Base-by-base conservation (phyloP, 2,888 invertebrate species). In the Lepidocyrtoides sp. region DNA sequence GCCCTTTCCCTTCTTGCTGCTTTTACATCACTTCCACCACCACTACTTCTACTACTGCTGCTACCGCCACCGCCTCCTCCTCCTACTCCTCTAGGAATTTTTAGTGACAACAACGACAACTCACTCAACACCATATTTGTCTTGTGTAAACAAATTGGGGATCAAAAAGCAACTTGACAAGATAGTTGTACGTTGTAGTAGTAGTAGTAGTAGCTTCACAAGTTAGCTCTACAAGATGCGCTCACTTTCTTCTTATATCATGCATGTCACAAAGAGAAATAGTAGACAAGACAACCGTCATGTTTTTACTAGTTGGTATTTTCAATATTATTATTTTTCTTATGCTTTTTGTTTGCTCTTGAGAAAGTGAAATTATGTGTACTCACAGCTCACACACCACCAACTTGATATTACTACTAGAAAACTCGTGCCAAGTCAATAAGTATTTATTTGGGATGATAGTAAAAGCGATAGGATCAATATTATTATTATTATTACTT, bases 81-180 rank as follows among this genome's bases (percentile, higher is more conserved):
- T 29, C 36, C 79, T 69, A 32, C 54, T 23, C 20, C 81, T 88
- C 44, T 12, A 51, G 81, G 54, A 88, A 66, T 66, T 51, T 66
- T 72, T 57, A 87, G 87, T 87, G 87, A 79, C 87, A 81, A 81
- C 81, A 51, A 60, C 57, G 86, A 88, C 81, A 81, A 66, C 81
- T 88, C 81, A 88, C 81, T 88, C 88, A 88, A 17, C 88, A 88
- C 88, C 88, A 88, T 88, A 81, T 88, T 88, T 88, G 88, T 88
- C 81, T 88, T 88, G 81, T 81, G 81, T 88, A 66, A 88, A 88
- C 88, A 88, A 87, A 77, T 87, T 81, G 88, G 63, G 66, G 88
- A 81, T 81, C 81, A 88, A 48, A 17, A 51, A 69, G 23, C n/a
- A 66, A 51, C 26, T 66, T 66, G 84, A 84, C 66, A 79, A 41